Evolutionary conservation across 2,888 invertebrate genomes (phyloP), one percentile per base, ranked within the genome.

Genomic region (Pheosia tremula): DNA sequence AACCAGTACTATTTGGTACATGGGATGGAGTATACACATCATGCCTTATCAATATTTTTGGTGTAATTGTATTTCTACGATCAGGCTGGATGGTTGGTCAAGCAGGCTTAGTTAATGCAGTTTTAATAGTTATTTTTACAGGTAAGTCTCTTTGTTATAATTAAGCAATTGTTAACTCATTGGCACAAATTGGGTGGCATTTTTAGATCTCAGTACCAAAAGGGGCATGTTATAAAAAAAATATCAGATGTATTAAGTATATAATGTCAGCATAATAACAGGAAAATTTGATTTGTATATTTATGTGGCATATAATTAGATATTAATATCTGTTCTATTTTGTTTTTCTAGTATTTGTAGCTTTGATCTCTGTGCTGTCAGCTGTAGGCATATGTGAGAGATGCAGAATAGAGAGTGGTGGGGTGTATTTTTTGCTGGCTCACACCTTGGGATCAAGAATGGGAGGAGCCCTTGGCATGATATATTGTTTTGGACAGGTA

Each of bases 11-110:
- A 59, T 99, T 99, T 94, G 99, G 99, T 11, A 98, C 98, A 0
- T 99, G 98, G 98, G 99, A 99, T 91, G 99, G 99, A 69, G 99
- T 99, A 7, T 99, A 99, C 86, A 98, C 99, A 61, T 98, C 99
- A 59, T 99, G 98, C 85, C 96, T 99, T 80, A 98, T 99, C 83
- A 99, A 99, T 90, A 98, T 99, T 63, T 98, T 99, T 93, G 99
- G 99, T 81, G 99, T 99, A 0, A 98, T 99, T 87, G 98, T 99
- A 66, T 99, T 99, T 90, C 94, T 99, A 64, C 95, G 99, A 78
- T 98, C 98, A 67, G 99, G 99, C 69, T 99, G 99, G 99, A 98
- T 99, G 83, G 99, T 99, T 59, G 98, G 97, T 52, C 97, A 98
- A 89, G 97, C 97, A 68, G 98, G 98, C 63, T 95, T 97, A 75